Base-by-base conservation (phyloP, 2,797 vertebrate genomes). In the Sorex maritimensis region DNA sequence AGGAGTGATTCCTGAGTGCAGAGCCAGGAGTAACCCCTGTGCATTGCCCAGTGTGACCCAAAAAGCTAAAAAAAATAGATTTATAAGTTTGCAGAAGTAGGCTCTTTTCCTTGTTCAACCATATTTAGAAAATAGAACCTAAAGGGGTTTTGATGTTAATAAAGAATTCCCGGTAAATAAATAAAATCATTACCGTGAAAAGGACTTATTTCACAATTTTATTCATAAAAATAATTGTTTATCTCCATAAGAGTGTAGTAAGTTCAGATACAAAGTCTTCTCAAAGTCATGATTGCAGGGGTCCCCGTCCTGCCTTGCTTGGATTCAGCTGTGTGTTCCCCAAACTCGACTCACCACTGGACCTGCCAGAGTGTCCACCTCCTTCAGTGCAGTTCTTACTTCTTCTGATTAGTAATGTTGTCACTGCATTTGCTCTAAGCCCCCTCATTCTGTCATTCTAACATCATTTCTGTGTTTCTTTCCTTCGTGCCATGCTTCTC, bases 161-260 rank as follows among this genome's bases (percentile, higher is more conserved):
- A 86, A 79, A 85, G 13, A 9, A 91, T 82, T 88, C 93, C 77
- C 68, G 67, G 4, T 79, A 41, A 91, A 81, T 23, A 41, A 69
- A 7, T 68, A 28, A 85, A 81, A 3, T n/a, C 30, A 74, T 75
- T 84, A 8, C 13, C 12, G 52, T 55, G 52, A 55, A 55, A 55
- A 55, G 13, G 3, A 55, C 55, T 81, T 28, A 58, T 41, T 73
- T 94, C 8, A 0, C 12, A 74, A n/a, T 11, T 14, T 65, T 68
- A 80, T 21, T 78, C 81, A 46, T 24, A 84, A 83, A 86, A 69
- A 46, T 28, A 13, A 34, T 19, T 55, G 13, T 75, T 23, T 44
- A 49, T n/a, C 21, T 87, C 11, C 26, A 5, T 55, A 3, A 5
- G 7, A 92, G 63, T 28, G 34, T 7, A 63, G 26, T 41, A 81